A percentile compares a stretch with the other conserved stretches of the same genome.
Evolutionary conservation across 2,797 vertebrate species (phyloP).

Genomic region (Myotis findleyi): DNA sequence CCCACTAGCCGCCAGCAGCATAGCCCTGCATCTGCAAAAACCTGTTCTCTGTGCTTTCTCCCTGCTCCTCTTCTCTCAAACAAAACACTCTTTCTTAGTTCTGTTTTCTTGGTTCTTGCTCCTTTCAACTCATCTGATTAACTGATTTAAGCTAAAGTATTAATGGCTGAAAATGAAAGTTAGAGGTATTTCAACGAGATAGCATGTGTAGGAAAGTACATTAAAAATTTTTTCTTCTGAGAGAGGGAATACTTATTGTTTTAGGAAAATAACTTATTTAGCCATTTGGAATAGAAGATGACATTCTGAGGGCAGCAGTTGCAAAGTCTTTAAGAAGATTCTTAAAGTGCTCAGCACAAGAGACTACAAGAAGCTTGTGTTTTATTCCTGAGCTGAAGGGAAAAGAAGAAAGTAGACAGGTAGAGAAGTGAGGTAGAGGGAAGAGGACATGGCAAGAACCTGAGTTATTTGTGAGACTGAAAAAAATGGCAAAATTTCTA

Average conservation of each 20-base stretch:
- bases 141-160: conserved; percentile 25
- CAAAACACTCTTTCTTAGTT: neutral
- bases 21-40: neutral
- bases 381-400: neutral
- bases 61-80: neutral
- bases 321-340: neutral
- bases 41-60: neutral
- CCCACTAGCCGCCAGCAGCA: neutral
- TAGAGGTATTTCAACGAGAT: neutral
- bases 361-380: neutral
- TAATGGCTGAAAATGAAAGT: conserved; percentile 17
- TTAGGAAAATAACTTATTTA: neutral
- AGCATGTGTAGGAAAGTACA: neutral
- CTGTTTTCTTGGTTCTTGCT: neutral
- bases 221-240: neutral
- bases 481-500: neutral
- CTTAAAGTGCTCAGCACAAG: neutral
- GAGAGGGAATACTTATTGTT: neutral
- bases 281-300: neutral
- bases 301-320: neutral
- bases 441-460: neutral
- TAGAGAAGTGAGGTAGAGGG: neutral
- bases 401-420: neutral
- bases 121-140: neutral
- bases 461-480: neutral